Evolutionary conservation across 2,888 invertebrate species (phyloP), one percentile per base, ranked within the genome.

Genomic region (Escarpia spicata): DNA sequence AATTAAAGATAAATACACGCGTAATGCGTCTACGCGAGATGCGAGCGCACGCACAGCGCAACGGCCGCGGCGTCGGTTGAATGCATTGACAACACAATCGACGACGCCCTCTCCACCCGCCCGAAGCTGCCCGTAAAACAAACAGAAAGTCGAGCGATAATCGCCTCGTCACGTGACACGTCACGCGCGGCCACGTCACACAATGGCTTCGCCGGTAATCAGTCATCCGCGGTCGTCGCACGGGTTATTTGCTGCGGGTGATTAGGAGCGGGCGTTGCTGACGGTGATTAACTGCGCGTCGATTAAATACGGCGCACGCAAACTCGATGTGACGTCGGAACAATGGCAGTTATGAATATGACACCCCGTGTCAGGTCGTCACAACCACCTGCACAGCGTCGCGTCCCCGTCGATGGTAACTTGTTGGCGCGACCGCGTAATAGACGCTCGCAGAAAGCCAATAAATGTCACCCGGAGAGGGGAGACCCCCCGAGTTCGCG

Each of bases 111-210:
- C 52, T 26, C 75, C n/a, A 19, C 26, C 0, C 19, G 19, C 26
- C 6, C 75, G 19, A 6, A 15, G 26, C n/a, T 26, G 75, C 75
- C 75, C 19, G 75, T 75, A 75, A 75, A 75, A 75, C 75, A 75
- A 75, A 75, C 75, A 75, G 75, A 75, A n/a, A 26, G n/a, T 4
- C 75, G 75, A n/a, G 75, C 75, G 75, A 75, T 75, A 75, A 75
- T 75, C 75, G 75, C n/a, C 75, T 75, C 75, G 75, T 75, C 75
- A 75, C 75, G 75, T 75, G 75, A 75, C 75, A 6, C 75, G 75
- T 26, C 75, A 75, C 75, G 75, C 26, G 75, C n/a, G 75, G 75
- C 75, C 75, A n/a, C 75, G 75, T n/a, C 75, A 75, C 26, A 75
- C 75, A 75, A 75, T 75, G 75, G 75, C 75, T n/a, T n/a, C 75